phyloP scores from a whole-genome alignment of 2,797 vertebrate species.

The Distichodus sexfasciatus region DNA sequence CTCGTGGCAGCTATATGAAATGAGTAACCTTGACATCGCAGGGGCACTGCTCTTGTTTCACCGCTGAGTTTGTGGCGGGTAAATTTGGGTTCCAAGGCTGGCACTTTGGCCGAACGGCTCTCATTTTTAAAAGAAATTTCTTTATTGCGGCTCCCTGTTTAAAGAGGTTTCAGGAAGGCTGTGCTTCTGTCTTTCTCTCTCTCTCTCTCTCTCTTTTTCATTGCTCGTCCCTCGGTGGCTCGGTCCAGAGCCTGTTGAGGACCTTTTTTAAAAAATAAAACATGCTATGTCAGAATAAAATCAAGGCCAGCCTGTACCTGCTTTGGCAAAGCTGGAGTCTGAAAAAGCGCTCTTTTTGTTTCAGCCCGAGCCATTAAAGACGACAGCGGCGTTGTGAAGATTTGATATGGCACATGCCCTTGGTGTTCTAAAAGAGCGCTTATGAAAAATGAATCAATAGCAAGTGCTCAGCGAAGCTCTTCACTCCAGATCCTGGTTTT shows the following conservation, averaged over 20 bases:
- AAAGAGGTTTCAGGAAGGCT: slow-evolving; percentile 35
- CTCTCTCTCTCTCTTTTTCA: slow-evolving; percentile 54
- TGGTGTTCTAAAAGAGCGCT: slow-evolving; percentile 70
- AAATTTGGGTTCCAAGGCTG: slow-evolving; percentile 17
- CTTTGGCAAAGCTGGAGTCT: slow-evolving; percentile 48
- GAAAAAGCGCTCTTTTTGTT: slow-evolving; percentile 64
- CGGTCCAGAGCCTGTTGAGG: slow-evolving; percentile 52
- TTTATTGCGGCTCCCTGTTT: slow-evolving; percentile 20
- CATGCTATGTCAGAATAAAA: slow-evolving; percentile 59
- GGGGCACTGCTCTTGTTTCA: slow-evolving; percentile 14
- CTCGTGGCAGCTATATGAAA: slow-evolving; percentile 12
- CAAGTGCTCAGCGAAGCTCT: slow-evolving; percentile 58
- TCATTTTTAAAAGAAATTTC: too few species aligned
- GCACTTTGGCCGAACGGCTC: slow-evolving; percentile 2
- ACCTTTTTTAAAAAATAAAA: slow-evolving; percentile 36
- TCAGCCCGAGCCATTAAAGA: slow-evolving; percentile 64
- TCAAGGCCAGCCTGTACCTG: slow-evolving; percentile 47
- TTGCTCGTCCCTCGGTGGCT: slow-evolving; percentile 37
- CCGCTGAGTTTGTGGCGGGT: slow-evolving; percentile 30
- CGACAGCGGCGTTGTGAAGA: slow-evolving; percentile 58
- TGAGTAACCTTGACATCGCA: slow-evolving; percentile 35
- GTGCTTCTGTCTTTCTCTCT: too few species aligned
- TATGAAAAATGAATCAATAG: slow-evolving; percentile 70
- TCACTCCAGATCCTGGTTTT: slow-evolving; percentile 61
- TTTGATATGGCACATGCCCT: slow-evolving; percentile 73